Conservation (phyloP, 2,888 invertebrate genomes). For the Spilosoma lubricipeda region DNA sequence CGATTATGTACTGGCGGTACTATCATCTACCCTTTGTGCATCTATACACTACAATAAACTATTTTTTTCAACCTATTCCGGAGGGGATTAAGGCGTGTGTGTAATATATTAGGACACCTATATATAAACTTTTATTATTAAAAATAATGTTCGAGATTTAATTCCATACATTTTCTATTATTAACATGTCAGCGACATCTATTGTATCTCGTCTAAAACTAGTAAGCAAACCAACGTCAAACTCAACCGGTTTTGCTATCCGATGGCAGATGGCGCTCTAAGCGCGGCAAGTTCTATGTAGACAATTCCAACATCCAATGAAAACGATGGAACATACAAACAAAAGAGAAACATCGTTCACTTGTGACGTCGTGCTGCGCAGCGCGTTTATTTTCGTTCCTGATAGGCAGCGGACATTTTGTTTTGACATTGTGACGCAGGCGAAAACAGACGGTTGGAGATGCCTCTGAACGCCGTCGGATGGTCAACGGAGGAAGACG, state of each 20-base stretch:
- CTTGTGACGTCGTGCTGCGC: conserved; percentile 79
- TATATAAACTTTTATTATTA: no score
- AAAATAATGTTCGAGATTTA: no score
- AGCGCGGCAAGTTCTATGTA: not conserved
- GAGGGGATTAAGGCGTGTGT: not conserved
- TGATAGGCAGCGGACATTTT: conserved; percentile 83
- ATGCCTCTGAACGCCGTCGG: conserved; percentile 80
- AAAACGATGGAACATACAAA: conserved; percentile 49
- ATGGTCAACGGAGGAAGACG: conserved; percentile 78
- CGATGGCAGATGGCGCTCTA: conserved; percentile 46
- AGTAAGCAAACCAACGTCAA: conserved; percentile 5
- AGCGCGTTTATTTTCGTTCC: conserved; percentile 76
- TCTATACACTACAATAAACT: no score
- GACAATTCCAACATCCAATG: conserved; percentile 62
- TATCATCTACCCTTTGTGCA: no score
- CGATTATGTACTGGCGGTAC: no score
- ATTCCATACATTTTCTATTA: not conserved
- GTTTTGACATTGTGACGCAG: conserved; percentile 66
- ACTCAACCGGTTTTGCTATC: conserved; percentile 21
- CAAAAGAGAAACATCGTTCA: conserved; percentile 51
- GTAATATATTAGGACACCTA: no score
- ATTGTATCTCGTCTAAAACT: conserved; percentile 9
- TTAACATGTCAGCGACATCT: conserved; percentile 39
- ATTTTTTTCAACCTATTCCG: no score
- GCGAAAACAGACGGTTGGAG: conserved; percentile 57